Conservation (phyloP, 2,113 vertebrate genomes). For the Echinops telfairi region DNA sequence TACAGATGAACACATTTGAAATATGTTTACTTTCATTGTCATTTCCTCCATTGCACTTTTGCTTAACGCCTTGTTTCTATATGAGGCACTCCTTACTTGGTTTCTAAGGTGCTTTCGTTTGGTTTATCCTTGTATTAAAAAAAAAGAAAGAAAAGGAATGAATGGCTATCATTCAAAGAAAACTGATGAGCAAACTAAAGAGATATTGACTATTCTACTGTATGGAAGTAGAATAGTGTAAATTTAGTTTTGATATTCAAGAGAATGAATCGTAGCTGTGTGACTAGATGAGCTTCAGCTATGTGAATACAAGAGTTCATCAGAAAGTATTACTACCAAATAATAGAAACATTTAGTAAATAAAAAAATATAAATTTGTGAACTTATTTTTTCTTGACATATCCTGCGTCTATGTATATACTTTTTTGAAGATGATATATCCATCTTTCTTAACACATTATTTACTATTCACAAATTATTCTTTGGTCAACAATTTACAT, state of each 20-base stretch:
- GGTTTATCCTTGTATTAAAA: background rate
- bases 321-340: too few relatives aligned
- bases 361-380: too few relatives aligned
- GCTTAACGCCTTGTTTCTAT: background rate
- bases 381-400: too few relatives aligned
- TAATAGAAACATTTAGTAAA: too few relatives aligned
- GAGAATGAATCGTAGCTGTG: background rate
- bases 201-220: background rate
- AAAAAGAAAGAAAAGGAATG: background rate
- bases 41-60: background rate
- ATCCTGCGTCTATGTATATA: too few relatives aligned
- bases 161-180: background rate
- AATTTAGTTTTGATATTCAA: background rate
- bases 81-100: background rate
- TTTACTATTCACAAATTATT: too few relatives aligned
- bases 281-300: background rate
- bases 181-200: background rate
- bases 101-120: background rate
- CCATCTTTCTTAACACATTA: too few relatives aligned
- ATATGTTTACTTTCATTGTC: background rate
- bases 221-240: background rate
- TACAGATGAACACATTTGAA: background rate
- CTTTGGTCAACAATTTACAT: too few relatives aligned
- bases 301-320: background rate
- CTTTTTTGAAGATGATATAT: too few relatives aligned